A percentile compares a stretch with the other conserved stretches of the same genome.
These are phyloP conservation scores for Cepaea hortensis DNA, from an alignment of 2,888 invertebrate species.

Conservation along the genomic window DNA sequence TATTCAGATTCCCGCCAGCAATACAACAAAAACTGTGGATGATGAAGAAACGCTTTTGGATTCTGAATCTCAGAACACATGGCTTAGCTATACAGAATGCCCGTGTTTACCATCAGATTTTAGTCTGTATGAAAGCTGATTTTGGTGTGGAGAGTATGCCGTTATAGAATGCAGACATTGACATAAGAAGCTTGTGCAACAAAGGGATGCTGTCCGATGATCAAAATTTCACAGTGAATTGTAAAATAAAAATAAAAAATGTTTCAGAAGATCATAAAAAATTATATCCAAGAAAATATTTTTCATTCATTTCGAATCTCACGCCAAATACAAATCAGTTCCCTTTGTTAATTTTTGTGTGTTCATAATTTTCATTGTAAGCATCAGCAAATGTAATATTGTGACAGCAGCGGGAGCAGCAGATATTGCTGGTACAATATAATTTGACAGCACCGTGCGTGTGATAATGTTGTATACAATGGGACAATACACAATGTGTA, in stretches of 20 bases:
- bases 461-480: not conserved
- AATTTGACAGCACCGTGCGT: not conserved
- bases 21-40: conserved; percentile 36
- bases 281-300: conserved; percentile 31
- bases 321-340: conserved; percentile 24
- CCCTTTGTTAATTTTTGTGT: conserved; percentile 4
- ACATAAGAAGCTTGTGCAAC: conserved; percentile 31
- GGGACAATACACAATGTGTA: no score
- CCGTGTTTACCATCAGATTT: conserved; percentile 35
- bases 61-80: conserved; percentile 29
- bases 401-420: no score
- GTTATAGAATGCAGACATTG: conserved; percentile 22
- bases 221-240: conserved; percentile 32
- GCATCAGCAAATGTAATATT: not conserved
- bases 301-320: conserved; percentile 22
- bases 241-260: not conserved
- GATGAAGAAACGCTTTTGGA: conserved; percentile 30
- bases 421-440: not conserved
- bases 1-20: conserved; percentile 24
- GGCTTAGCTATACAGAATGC: conserved; percentile 31
- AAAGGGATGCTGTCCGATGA: conserved; percentile 15
- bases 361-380: not conserved
- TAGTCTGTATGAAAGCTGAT: conserved; percentile 33
- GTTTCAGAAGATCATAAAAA: conserved; percentile 3
- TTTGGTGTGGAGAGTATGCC: conserved; percentile 29